Conservation (phyloP, 2,888 invertebrate genomes). For the Crocallis elinguaria region DNA sequence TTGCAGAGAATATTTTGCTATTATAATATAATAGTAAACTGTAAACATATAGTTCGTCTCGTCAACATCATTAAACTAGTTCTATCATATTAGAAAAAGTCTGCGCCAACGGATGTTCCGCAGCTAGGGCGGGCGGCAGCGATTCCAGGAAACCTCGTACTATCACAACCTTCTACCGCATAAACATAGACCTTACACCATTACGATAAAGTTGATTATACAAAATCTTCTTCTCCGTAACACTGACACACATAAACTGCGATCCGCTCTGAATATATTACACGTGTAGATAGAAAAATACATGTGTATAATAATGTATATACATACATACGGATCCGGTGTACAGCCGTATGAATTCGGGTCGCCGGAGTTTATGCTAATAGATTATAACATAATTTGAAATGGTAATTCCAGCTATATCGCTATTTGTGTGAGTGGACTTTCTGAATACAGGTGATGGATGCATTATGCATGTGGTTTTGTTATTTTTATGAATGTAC, state of each 20-base stretch:
- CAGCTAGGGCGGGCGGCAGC: constrained; percentile 34
- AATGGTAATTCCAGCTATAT: constrained; percentile 26
- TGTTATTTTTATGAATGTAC: not conserved
- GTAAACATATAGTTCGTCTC: not conserved
- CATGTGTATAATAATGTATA: constrained; percentile 6
- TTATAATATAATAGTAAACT: not conserved
- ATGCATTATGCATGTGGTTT: constrained; percentile 1
- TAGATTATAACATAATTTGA: constrained; percentile 23
- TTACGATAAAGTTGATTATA: constrained; percentile 17
- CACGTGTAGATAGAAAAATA: constrained; percentile 14
- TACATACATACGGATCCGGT: constrained; percentile 32
- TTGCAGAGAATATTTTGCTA: too few relatives aligned
- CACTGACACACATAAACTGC: constrained; percentile 42
- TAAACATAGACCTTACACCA: constrained; percentile 1
- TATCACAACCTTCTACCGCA: constrained; percentile 4
- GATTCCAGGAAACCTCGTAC: constrained; percentile 28
- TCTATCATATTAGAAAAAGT: constrained; percentile 30
- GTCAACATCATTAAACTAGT: constrained; percentile 25
- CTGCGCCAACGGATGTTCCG: constrained; percentile 34
- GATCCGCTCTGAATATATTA: constrained; percentile 60
- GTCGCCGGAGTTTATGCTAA: constrained; percentile 32
- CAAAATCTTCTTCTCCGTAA: constrained; percentile 18
- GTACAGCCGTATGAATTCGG: constrained; percentile 31
- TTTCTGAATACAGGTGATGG: constrained; percentile 12
- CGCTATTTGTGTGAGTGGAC: constrained; percentile 24